Evolutionary conservation across 2,113 vertebrate genomes (phyloP).

Genomic region (Cryptomyrus ogoouensis): DNA sequence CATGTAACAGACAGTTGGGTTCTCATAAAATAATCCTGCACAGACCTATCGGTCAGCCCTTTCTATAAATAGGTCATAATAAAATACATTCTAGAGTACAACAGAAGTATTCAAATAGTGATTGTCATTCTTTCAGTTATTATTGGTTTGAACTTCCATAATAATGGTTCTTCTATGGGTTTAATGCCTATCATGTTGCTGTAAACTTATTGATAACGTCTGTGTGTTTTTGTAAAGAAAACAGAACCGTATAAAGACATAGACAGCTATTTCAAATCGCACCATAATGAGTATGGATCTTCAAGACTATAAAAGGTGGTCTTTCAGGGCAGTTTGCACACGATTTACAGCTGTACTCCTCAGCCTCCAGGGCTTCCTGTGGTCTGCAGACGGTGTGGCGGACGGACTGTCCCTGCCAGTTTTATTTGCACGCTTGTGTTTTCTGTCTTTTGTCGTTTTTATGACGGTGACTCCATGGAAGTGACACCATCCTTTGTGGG

Average conservation of each 20-base stretch:
- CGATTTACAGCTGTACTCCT: background rate
- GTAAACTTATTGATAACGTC: background rate
- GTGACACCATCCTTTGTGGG: conserved; percentile 29
- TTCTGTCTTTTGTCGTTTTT: conserved; percentile 20
- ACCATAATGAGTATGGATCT: background rate
- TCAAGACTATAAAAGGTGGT: background rate
- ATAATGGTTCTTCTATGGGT: background rate
- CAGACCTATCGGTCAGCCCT: background rate
- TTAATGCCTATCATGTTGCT: background rate
- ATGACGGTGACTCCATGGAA: conserved; percentile 15
- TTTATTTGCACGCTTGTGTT: conserved; percentile 29
- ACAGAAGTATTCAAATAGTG: background rate
- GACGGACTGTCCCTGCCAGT: background rate
- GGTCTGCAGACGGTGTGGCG: background rate
- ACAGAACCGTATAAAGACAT: background rate
- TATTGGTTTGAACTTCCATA: background rate
- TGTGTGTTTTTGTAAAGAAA: background rate
- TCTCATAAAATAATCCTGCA: background rate
- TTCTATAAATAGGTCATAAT: background rate
- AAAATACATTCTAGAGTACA: background rate
- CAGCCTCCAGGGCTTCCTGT: background rate
- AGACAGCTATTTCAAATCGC: background rate
- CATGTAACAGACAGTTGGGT: background rate
- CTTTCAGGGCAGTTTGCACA: background rate
- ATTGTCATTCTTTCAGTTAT: background rate